Evolutionary conservation across 2,888 invertebrate species (phyloP).

Genomic region (Cepaea hortensis): DNA sequence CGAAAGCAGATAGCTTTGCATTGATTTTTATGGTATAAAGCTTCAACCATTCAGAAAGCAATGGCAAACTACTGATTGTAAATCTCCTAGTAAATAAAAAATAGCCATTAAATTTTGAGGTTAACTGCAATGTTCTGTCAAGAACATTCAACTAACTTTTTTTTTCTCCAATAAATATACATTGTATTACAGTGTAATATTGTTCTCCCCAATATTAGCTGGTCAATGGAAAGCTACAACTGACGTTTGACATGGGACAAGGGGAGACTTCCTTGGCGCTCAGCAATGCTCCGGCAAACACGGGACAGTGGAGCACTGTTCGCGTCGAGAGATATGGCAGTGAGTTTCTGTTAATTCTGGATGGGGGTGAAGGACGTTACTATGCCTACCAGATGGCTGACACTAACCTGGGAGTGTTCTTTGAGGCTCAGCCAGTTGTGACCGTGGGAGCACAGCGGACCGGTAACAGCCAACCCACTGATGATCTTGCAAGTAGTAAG

Average conservation of each 20-base stretch:
- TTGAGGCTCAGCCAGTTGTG: slow-evolving; percentile 20
- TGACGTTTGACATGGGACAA: slow-evolving; percentile 85
- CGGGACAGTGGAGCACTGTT: slow-evolving; percentile 97
- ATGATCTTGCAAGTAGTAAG: slow-evolving; percentile 51
- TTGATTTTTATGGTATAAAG: no score
- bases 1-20: no score
- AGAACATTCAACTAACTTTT: no score
- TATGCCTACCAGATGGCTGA: slow-evolving; percentile 78
- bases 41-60: no score
- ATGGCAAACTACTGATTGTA: no score
- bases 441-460: slow-evolving; percentile 32
- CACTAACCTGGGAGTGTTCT: slow-evolving; percentile 10
- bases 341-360: slow-evolving; percentile 92
- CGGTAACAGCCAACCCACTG: not conserved
- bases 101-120: no score
- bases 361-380: slow-evolving; percentile 90
- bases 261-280: slow-evolving; percentile 80
- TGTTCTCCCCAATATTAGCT: slow-evolving; percentile 79
- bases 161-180: no score
- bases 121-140: no score
- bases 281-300: slow-evolving; percentile 90
- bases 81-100: no score
- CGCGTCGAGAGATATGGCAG: slow-evolving; percentile 93
- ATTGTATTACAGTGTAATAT: not conserved
- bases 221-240: slow-evolving; percentile 90